A percentile compares a stretch with the other conserved stretches of the same genome.
phyloP scores from a whole-genome alignment of 2,888 invertebrate species.

The Papilio elwesi region DNA sequence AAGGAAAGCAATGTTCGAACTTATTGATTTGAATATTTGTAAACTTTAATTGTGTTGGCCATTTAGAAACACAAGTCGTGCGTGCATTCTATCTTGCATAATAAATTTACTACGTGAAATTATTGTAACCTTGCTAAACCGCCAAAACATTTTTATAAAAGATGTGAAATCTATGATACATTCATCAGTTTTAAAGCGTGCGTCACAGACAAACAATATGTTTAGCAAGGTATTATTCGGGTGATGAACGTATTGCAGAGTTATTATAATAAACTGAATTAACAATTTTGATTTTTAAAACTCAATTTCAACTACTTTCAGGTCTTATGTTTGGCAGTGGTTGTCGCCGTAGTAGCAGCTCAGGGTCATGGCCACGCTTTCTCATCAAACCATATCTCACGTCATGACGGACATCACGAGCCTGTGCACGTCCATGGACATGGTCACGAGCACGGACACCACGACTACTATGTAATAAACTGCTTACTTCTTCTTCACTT shows the following conservation, averaged over 20 bases:
- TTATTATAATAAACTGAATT: no score
- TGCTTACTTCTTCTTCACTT: no score
- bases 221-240: constrained; percentile 1
- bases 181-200: constrained; percentile 14
- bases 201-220: constrained; percentile 8
- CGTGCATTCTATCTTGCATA: constrained; percentile 3
- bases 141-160: constrained; percentile 12
- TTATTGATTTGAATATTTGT: no score
- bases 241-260: background rate
- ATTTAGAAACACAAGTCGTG: no score
- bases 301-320: background rate
- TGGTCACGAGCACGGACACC: constrained; percentile 59
- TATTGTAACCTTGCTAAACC: constrained; percentile 5
- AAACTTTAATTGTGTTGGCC: no score
- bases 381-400: constrained; percentile 68
- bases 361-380: constrained; percentile 54
- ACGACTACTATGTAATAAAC: constrained; percentile 51
- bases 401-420: constrained; percentile 64
- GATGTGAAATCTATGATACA: constrained; percentile 1
- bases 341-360: background rate
- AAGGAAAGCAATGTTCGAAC: no score
- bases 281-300: no score
- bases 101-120: constrained; percentile 8
- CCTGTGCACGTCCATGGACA: constrained; percentile 50
- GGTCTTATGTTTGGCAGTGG: background rate